Conservation (phyloP, 1,140 invertebrate genomes). For the Drosophila bocki region DNA sequence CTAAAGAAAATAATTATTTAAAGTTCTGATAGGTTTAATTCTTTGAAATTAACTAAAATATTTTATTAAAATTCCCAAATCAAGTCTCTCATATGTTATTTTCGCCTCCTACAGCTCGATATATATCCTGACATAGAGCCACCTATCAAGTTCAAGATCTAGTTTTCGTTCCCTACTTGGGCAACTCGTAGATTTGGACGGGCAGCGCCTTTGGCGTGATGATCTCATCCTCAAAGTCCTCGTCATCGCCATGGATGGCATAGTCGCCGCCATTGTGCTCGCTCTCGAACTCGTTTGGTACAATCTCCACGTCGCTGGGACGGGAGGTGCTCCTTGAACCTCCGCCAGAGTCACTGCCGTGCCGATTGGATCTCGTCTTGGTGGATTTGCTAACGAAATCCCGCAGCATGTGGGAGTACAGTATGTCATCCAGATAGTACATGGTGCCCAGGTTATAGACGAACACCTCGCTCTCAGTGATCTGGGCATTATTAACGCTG, state of each 20-base stretch:
- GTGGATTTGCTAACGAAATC: constrained; percentile 67
- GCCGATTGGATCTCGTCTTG: constrained; percentile 72
- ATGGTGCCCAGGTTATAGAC: constrained; percentile 88
- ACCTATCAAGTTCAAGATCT: constrained; percentile 16
- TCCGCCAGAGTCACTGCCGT: constrained; percentile 58
- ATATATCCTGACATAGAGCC: constrained; percentile 12
- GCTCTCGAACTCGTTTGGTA: constrained; percentile 85
- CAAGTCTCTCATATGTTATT: constrained; percentile 23
- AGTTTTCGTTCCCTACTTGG: constrained; percentile 62
- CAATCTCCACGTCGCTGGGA: constrained; percentile 84
- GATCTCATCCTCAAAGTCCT: constrained; percentile 84
- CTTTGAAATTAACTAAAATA: not conserved
- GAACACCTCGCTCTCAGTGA: constrained; percentile 87
- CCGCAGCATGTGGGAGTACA: constrained; percentile 85
- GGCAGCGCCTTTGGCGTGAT: constrained; percentile 85
- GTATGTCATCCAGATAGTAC: constrained; percentile 87
- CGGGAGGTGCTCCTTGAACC: constrained; percentile 66
- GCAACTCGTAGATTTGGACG: constrained; percentile 82
- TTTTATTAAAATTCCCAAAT: not conserved
- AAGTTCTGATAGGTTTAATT: not conserved
- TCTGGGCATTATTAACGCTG: constrained; percentile 86
- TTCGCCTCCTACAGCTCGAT: constrained; percentile 20
- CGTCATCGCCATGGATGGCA: constrained; percentile 79
- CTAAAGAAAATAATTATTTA: not conserved
- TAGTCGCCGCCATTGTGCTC: constrained; percentile 74